phyloP scores from a whole-genome alignment of 2,113 vertebrate species.

The Callipepla californica region DNA sequence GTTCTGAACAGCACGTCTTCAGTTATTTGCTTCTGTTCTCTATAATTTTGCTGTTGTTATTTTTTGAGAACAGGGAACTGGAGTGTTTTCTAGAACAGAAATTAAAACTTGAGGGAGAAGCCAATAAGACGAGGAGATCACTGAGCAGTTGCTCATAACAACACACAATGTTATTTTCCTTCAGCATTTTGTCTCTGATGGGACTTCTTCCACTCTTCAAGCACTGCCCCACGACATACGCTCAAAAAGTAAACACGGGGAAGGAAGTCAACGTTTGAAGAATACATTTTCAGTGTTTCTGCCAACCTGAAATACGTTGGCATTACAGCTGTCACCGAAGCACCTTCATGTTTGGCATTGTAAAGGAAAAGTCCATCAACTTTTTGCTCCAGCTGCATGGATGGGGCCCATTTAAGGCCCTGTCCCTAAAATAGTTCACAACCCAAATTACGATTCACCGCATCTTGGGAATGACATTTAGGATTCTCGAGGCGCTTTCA shows the following conservation, averaged over 20 bases:
- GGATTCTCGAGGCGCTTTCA: conserved; percentile 56
- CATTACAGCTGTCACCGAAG: not conserved
- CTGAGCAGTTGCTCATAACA: not conserved
- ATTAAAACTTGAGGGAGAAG: not conserved
- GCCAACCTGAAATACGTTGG: not conserved
- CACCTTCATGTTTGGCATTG: not conserved
- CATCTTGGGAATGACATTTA: conserved; percentile 68
- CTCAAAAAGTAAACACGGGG: not conserved
- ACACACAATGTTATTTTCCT: not conserved
- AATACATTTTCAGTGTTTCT: not conserved
- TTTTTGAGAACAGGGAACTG: not conserved
- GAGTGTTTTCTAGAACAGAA: not conserved
- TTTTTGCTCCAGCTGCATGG: conserved; percentile 18
- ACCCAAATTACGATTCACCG: conserved; percentile 50
- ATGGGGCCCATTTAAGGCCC: conserved; percentile 25
- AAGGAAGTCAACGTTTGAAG: not conserved
- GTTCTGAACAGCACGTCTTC: not conserved
- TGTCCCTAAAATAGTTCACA: conserved; percentile 63
- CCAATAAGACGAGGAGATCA: not conserved
- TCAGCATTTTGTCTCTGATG: not conserved
- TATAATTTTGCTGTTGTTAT: not conserved
- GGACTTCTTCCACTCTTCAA: not conserved
- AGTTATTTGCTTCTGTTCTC: not conserved
- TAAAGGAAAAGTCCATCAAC: not conserved
- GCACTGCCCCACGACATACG: not conserved